Evolutionary conservation across 2,113 vertebrate species (phyloP), one percentile per base, ranked within the genome.

Genomic region (Chitala chitala): DNA sequence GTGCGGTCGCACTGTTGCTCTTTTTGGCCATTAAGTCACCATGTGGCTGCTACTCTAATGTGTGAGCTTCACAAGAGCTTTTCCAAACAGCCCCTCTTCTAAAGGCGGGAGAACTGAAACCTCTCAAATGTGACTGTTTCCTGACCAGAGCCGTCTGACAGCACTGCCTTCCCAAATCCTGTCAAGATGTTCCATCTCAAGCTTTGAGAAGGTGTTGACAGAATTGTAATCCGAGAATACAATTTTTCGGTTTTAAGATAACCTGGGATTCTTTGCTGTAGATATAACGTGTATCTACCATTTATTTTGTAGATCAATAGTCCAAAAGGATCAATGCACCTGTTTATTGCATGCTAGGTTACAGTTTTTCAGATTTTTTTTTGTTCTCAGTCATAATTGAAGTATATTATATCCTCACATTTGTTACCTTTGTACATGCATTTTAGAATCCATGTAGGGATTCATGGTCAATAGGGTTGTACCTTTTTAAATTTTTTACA

Each of bases 121-220:
- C 76, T 72, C 64, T 58, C 4, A 22, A 46, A 13, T 42, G 56
- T 17, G 58, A 72, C 71, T 36, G 75, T 50, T n/a, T 1, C 71
- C 36, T 78, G 72, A 68, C 77, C 33, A 17, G 73, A 31, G 68
- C 61, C 59, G 4, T 7, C 46, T 86, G 82, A 87, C 83, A 86
- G 84, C 73, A 75, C 51, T 38, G 77, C 69, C 80, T 73, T 71
- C 66, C 69, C 76, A n/a, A 73, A 78, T 69, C 77, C 53, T 33
- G 7, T 64, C 9, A 5, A 5, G n/a, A 46, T 66, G 7, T 31
- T 50, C 4, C n/a, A 33, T 26, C 50, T 44, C 36, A 13, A 54
- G 17, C n/a, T n/a, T 9, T 31, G 26, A 10, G 26, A 53, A 17
- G 46, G 68, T 29, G 31, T 51, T 2, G 9, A 8, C 22, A 17